A percentile compares a stretch with the other conserved stretches of the same genome.
phyloP scores from a whole-genome alignment of 2,888 invertebrate species.

The Aphidius colemani region DNA sequence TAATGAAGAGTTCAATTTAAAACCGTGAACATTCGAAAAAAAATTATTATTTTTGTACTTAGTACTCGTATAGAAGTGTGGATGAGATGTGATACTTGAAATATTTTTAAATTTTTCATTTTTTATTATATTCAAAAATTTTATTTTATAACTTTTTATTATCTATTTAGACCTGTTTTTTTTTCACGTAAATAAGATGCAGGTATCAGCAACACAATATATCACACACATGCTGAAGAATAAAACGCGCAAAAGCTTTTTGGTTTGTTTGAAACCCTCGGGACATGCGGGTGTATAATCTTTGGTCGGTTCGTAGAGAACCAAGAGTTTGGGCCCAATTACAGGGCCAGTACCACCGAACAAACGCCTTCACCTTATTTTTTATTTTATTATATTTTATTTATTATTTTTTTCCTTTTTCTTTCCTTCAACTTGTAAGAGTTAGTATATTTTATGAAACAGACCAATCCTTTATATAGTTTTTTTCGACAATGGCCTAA shows the following conservation, averaged over 20 bases:
- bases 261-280: constrained; percentile 48
- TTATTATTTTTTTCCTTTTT: constrained; percentile 1
- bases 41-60: no score
- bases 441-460: no score
- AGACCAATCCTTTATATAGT: no score
- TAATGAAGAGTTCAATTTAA: no score
- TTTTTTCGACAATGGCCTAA: constrained; percentile 10
- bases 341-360: constrained; percentile 60
- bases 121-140: background rate
- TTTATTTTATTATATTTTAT: constrained; percentile 23
- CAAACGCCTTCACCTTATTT: constrained; percentile 54
- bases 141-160: constrained; percentile 10
- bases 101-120: no score
- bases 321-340: constrained; percentile 60
- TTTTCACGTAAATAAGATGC: constrained; percentile 57
- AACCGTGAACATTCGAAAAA: no score
- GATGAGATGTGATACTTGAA: no score
- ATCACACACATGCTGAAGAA: constrained; percentile 47
- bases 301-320: constrained; percentile 49
- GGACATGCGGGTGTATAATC: constrained; percentile 61
- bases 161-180: background rate
- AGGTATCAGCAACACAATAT: constrained; percentile 57
- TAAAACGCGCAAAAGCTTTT: constrained; percentile 29
- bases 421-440: background rate
- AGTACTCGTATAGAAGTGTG: no score